Evolutionary conservation across 2,888 invertebrate genomes (phyloP).

Genomic region (Leptarthrus brevirostris): DNA sequence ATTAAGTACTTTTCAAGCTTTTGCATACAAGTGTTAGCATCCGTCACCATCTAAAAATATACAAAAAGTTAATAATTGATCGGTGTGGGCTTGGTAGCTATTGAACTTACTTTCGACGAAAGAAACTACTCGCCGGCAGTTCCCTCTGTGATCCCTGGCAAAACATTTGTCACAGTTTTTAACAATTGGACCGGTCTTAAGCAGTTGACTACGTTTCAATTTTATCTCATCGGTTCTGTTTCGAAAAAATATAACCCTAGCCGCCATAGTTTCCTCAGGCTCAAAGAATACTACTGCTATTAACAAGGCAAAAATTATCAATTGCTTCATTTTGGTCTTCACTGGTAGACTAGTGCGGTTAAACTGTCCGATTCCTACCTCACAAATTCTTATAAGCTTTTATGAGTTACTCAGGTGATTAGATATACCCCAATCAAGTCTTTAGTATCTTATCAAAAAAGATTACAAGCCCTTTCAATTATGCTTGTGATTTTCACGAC

Average conservation of each 20-base stretch:
- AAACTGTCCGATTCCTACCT: neutral
- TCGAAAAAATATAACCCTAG: conserved; percentile 11
- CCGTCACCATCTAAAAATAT: conserved; percentile 20
- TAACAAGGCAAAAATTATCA: neutral
- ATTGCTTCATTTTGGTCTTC: neutral
- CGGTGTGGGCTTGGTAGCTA: neutral
- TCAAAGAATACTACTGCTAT: neutral
- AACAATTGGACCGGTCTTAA: neutral
- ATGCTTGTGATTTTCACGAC: too few species aligned
- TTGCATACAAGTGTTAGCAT: conserved; percentile 1
- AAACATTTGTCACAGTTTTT: conserved; percentile 10
- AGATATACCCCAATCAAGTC: neutral
- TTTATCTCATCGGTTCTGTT: neutral
- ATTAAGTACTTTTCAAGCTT: too few species aligned
- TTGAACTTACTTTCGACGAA: conserved; percentile 27
- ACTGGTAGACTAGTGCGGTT: neutral
- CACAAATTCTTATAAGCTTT: neutral
- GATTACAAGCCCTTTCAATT: too few species aligned
- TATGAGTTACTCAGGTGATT: neutral
- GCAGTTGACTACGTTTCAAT: neutral
- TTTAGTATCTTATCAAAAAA: too few species aligned
- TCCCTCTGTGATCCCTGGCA: conserved; percentile 15
- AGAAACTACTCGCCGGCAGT: conserved; percentile 16
- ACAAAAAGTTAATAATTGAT: neutral
- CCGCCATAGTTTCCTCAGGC: neutral